phyloP scores from a whole-genome alignment of 2,888 invertebrate genomes.

The Cloeon dipterum region DNA sequence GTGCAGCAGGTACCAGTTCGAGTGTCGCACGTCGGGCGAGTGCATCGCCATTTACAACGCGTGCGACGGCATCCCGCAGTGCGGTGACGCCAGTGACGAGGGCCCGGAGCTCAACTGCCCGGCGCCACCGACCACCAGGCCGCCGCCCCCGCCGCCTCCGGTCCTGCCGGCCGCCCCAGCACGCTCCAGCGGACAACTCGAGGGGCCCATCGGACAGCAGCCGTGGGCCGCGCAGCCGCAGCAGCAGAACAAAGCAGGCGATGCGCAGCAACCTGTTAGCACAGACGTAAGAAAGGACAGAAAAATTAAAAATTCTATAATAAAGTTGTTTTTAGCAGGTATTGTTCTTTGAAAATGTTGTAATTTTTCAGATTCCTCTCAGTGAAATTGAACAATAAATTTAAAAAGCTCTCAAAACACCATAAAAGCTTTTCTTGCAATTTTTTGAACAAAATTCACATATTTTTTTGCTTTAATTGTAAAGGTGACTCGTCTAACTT shows the following conservation, averaged over 20 bases:
- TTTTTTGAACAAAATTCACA: too few relatives aligned
- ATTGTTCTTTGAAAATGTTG: too few relatives aligned
- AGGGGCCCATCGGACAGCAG: slow-evolving; percentile 13
- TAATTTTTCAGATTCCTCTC: too few relatives aligned
- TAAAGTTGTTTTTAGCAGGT: too few relatives aligned
- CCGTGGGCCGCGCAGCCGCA: slow-evolving; percentile 13
- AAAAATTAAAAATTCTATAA: too few relatives aligned
- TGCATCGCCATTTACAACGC: slow-evolving; percentile 91
- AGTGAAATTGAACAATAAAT: too few relatives aligned
- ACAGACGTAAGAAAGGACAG: too few relatives aligned
- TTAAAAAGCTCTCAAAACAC: too few relatives aligned
- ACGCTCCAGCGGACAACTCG: slow-evolving; percentile 11
- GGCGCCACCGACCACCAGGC: slow-evolving; percentile 20
- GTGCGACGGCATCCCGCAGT: slow-evolving; percentile 83
- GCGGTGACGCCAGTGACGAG: slow-evolving; percentile 79
- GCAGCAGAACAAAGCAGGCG: slow-evolving; percentile 9
- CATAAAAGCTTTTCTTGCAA: too few relatives aligned
- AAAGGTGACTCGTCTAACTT: too few relatives aligned
- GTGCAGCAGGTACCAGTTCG: slow-evolving; percentile 73
- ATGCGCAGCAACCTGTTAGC: too few relatives aligned
- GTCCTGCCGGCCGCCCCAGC: background rate
- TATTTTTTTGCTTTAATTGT: too few relatives aligned
- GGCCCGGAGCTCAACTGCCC: slow-evolving; percentile 62
- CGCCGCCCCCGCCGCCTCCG: slow-evolving; percentile 13
- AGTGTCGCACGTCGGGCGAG: slow-evolving; percentile 63